These are phyloP conservation scores for Eulemur albifrons DNA, from an alignment of 2,797 vertebrate species.

Conservation along the genomic window DNA sequence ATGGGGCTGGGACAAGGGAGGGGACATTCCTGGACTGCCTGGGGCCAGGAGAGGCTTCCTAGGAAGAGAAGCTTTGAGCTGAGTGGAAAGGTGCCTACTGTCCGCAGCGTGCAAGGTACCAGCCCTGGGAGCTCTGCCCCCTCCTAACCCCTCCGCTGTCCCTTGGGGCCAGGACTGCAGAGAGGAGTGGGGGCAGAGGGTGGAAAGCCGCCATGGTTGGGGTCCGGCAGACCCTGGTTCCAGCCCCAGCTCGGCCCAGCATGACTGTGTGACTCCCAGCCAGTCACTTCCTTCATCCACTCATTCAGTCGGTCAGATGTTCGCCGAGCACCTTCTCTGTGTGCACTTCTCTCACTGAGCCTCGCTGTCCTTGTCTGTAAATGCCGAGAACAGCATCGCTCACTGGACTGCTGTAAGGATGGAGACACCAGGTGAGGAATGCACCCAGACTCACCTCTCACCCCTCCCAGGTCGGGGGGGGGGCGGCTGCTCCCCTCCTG, in stretches of 20 bases:
- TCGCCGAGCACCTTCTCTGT: not conserved
- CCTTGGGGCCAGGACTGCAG: not conserved
- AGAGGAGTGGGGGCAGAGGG: not conserved
- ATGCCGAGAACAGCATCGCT: not conserved
- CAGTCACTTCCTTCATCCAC: not conserved
- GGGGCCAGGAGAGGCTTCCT: not conserved
- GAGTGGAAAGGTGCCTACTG: not conserved
- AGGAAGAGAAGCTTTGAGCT: not conserved
- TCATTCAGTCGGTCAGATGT: not conserved
- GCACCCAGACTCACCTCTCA: not conserved
- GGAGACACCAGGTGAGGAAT: not conserved
- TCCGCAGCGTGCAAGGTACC: accelerated
- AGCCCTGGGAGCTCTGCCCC: not conserved
- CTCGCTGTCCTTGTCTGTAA: not conserved
- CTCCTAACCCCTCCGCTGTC: not conserved
- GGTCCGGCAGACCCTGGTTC: not conserved
- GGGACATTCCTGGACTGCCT: not conserved
- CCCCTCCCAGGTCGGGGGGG: not conserved
- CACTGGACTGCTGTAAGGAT: not conserved
- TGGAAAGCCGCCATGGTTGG: not conserved
- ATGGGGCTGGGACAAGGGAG: not conserved
- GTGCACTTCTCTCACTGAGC: not conserved
- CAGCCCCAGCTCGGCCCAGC: not conserved
- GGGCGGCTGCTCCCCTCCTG: not conserved
- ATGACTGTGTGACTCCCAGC: not conserved